Evolutionary conservation across 2,113 vertebrate genomes (phyloP), one percentile per base, ranked within the genome.

Genomic region (Oplegnathus fasciatus): DNA sequence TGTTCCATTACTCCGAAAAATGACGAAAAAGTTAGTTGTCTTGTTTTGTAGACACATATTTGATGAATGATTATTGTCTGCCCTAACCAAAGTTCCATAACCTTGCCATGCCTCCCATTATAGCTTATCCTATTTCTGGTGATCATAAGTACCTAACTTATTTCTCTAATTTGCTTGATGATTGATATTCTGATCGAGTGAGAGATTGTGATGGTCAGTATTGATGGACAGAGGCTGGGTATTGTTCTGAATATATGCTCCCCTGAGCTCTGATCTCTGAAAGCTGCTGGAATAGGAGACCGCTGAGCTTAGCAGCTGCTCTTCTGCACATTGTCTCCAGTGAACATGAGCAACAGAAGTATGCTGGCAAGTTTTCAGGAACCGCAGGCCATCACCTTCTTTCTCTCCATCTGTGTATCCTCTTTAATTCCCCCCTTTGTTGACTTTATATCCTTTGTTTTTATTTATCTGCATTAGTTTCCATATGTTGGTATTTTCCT

Each of bases 231-330:
- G 28, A 70, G 64, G 64, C 34, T 72, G 22, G 48, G 24, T 70
- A 15, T 65, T 20, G 65, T 62, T 75, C 44, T 68, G 60, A 37
- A 34, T 67, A 26, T 82, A 77, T 67, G 48, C 60, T 78, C 18
- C 46, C 42, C 46, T 65, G n/a, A 69, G 34, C 61, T 78, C 61
- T 81, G 70, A 66, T 80, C 37, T 70, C 22, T 76, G 61, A 64
- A 69, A 58, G 50, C 40, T 44, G 24, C 28, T 78, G 76, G 80
- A 75, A 78, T 8, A 57, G 60, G 52, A 71, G 62, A 83, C 60
- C 46, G 71, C 76, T 92, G 69, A 92, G 75, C 82, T 70, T 79
- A 81, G 84, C 82, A 82, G 90, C 81, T 86, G 75, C 82, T 91
- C 75, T 85, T n/a, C 60, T 73, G 67, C 75, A 82, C 79, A 68